Base-by-base conservation (phyloP, 2,113 vertebrate genomes). In the Chelonoidis abingdonii region DNA sequence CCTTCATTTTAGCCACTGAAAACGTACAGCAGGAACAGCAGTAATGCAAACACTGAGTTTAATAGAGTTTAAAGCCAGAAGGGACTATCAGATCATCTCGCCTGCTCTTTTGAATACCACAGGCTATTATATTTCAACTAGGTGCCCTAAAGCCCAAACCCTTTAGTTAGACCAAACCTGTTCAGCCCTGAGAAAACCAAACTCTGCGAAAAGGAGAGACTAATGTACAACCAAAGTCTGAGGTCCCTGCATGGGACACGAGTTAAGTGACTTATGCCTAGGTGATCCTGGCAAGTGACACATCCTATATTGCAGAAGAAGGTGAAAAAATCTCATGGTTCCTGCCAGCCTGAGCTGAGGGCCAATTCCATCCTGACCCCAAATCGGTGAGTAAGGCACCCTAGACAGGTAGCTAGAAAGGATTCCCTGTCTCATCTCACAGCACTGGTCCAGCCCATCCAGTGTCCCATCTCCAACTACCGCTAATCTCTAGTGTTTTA, bases 1-100 rank as follows among this genome's bases (percentile, higher is more conserved):
- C 8, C 1, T 16, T 0, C 0, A 2, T 80, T 75, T 44, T 24
- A 24, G 3, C 62, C 52, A 27, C 59, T n/a, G 2, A 2, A 0
- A 6, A 19, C 1, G 8, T 5, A n/a, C 53, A 52, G 87, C 53
- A 80, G 80, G n/a, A 1, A 4, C 24, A 38, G 35, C 84, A 52
- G 75, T 29, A 4, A 38, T 72, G n/a, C n/a, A 38, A 72, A n/a
- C 17, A 38, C 8, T 19, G 65, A n/a, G 65, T 22, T 62, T 62
- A 62, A 62, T 16, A 35, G 57, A 31, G 57, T 59, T n/a, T 21
- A 69, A 69, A 35, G 65, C 35, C 35, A 38, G 35, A 69, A n/a
- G 65, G 65, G 65, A n/a, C 8, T 9, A 69, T 69, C 35, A 19
- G n/a, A 38, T 72, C n/a, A 38, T 38, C n/a, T 72, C 2, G n/a